A percentile compares a stretch with the other conserved stretches of the same genome.
Conservation (phyloP, 2,797 vertebrate species). For the Ctenopoma kingsleyae region DNA sequence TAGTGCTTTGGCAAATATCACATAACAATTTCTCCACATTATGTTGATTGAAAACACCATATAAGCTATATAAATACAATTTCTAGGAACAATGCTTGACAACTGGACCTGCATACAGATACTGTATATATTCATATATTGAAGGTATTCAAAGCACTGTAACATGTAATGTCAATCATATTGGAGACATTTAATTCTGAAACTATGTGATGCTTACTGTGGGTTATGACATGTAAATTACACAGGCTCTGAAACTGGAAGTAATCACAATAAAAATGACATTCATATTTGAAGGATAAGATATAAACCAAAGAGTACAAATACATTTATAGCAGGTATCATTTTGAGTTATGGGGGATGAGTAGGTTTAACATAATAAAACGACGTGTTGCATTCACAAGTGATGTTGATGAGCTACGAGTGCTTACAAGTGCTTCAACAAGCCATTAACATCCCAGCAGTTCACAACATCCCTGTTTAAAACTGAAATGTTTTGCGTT, state of each 20-base stretch:
- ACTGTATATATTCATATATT: no score
- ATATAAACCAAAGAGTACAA: conserved; percentile 1
- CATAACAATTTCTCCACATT: no score
- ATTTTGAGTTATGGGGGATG: not conserved
- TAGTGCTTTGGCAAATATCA: no score
- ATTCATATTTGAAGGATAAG: conserved; percentile 9
- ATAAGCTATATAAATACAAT: no score
- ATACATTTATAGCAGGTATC: not conserved
- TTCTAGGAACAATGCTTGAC: no score
- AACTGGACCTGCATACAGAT: no score
- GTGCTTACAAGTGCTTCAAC: conserved; percentile 11
- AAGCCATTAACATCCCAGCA: conserved; percentile 30
- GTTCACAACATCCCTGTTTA: conserved; percentile 6
- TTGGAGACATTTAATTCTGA: conserved; percentile 36
- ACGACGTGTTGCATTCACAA: conserved; percentile 15
- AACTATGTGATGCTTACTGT: conserved; percentile 17
- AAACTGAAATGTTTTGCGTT: conserved; percentile 18
- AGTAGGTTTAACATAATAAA: not conserved
- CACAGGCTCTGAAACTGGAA: conserved; percentile 3
- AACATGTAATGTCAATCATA: conserved; percentile 42
- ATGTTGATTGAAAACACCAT: no score
- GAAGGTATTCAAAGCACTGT: conserved; percentile 12
- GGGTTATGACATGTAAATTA: conserved; percentile 22
- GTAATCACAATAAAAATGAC: conserved; percentile 5
- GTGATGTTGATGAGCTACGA: conserved; percentile 19